Base-by-base conservation (phyloP, 2,113 vertebrate genomes). In the Solea senegalensis region DNA sequence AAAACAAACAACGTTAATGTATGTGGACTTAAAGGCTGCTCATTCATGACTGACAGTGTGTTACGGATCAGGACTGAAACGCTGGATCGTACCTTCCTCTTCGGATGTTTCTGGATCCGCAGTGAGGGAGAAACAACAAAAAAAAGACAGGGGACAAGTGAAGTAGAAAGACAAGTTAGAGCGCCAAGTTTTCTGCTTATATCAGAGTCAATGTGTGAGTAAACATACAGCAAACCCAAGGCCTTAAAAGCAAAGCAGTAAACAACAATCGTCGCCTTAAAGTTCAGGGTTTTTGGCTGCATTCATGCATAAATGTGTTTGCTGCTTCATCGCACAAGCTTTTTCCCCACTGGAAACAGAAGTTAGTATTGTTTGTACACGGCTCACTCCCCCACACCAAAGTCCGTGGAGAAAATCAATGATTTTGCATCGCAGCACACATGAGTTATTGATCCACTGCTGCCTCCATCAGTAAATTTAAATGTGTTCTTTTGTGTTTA, bases 81-180 rank as follows among this genome's bases (percentile, higher is more conserved):
- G 94, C 88, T 16, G 93, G 89, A 76, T 94, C 95, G 6, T 98
- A 99, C 97, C 96, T 98, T 97, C 97, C 97, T 89, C 96, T 93
- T 15, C 97, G 95, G 88, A 98, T 98, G 94, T 98, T 99, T 93
- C 97, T 99, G 94, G 52, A 78, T 65, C 41, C 39, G 16, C 56
- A 48, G 46, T 8, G n/a, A 64, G 9, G 69, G 60, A 58, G 69
- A 15, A 71, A 77, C 26, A 78, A 49, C 46, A 70, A 10, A 26
- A 56, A 74, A 76, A 51, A 62, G 7, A 2, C 14, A 46, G 27
- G 66, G 16, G 51, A 56, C 9, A 72, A 16, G 76, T 80, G 72
- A 74, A 63, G 51, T 11, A 59, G 73, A 43, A 40, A 21, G 54
- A 72, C 3, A 69, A 10, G 44, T 70, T 9, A 61, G 26, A 57